Base-by-base conservation (phyloP, 2,888 invertebrate species). In the Eupithecia exiguata region DNA sequence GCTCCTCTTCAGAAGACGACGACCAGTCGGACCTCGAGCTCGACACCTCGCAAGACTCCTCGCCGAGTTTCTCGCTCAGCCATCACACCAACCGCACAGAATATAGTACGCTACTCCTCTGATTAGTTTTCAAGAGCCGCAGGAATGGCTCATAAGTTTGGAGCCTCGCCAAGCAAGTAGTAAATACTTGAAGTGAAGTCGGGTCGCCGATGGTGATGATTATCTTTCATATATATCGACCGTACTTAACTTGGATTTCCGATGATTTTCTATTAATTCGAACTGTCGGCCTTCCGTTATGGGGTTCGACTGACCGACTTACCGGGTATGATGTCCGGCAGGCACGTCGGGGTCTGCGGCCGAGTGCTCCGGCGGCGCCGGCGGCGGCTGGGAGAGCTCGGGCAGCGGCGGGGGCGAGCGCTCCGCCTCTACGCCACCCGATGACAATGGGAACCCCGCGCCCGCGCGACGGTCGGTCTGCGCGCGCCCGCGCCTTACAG, bases 361-460 rank as follows among this genome's bases (percentile, higher is more conserved):
- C 5, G 61, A 14, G 25, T 61, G 30, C 61, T 61, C 61, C 61
- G 61, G 30, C 25, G 58, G 58, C 58, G 58, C 35, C 77, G 79
- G 79, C 81, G 81, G 83, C 79, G 77, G 83, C 83, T 82, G 85
- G 84, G 86, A 84, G 76, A 84, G 86, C 86, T 68, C 85, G 78
- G 84, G 84, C 80, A 81, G 81, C 35, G 61, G 81, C 3, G 61
- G 61, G 79, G 81, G 79, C 69, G 80, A 81, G 74, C 81, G 80
- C 77, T 82, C 85, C 40, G 86, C 84, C 74, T 79, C 84, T 69
- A 90, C 83, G 49, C 84, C 82, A 74, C 80, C 84, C 68, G 91
- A 90, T 84, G 89, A 87, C 87, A 90, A 91, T 85, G 91, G 89
- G 75, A 90, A 91, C 86, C 65, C 65, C 14, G 12, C 40, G 61